These are phyloP conservation scores for Equus przewalskii DNA, from an alignment of 2,113 vertebrate genomes.

Conservation along the genomic window DNA sequence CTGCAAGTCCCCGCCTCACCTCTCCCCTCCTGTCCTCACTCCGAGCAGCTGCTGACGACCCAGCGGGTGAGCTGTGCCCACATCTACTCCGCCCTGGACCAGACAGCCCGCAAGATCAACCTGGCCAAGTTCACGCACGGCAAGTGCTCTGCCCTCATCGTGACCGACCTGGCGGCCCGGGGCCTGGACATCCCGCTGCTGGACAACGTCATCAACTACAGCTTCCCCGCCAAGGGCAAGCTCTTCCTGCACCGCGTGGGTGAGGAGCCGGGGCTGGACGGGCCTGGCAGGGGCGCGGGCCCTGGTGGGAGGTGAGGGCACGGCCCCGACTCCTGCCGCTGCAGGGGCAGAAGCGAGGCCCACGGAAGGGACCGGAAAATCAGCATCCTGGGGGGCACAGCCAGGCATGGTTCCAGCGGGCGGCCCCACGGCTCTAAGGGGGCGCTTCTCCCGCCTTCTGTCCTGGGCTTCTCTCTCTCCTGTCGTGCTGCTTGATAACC, in stretches of 20 bases:
- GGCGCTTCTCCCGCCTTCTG: background rate
- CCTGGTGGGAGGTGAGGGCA: background rate
- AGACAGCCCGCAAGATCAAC: slow-evolving; percentile 98
- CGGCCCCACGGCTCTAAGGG: background rate
- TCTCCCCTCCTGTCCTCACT: fast-evolving
- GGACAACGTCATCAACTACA: slow-evolving; percentile 98
- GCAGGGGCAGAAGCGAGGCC: background rate
- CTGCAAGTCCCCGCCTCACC: background rate
- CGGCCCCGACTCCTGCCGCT: fast-evolving
- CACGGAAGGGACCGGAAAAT: fast-evolving
- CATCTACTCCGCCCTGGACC: slow-evolving; percentile 98
- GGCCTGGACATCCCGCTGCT: slow-evolving; percentile 98
- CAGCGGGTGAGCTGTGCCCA: slow-evolving; percentile 94
- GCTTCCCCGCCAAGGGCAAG: slow-evolving; percentile 97
- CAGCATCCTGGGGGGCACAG: background rate
- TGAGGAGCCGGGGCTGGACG: slow-evolving; percentile 80
- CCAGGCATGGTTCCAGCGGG: fast-evolving
- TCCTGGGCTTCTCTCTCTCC: background rate
- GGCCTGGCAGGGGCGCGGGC: background rate
- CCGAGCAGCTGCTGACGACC: slow-evolving; percentile 89
- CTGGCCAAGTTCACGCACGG: slow-evolving; percentile 95
- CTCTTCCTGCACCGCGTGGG: slow-evolving; percentile 98
- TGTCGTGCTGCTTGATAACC: fast-evolving
- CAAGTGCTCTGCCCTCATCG: slow-evolving; percentile 95
- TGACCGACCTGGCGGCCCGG: slow-evolving; percentile 96